A percentile compares a stretch with the other conserved stretches of the same genome.
These are phyloP conservation scores for Dusona sp. DNA, from an alignment of 2,888 invertebrate genomes.

Conservation along the genomic window DNA sequence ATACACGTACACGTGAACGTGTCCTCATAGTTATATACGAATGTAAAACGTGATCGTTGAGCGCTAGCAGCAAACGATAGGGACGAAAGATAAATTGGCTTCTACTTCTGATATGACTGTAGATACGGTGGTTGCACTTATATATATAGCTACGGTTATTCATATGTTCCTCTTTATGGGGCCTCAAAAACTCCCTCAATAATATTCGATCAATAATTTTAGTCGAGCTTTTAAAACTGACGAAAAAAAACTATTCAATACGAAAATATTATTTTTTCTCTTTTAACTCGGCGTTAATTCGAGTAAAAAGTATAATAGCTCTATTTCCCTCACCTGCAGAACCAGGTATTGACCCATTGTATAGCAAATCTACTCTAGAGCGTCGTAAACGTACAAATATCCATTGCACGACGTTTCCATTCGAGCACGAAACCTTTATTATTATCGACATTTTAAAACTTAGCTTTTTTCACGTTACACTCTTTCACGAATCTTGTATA, in stretches of 20 bases:
- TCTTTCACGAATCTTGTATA: neutral
- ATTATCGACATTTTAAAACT: neutral
- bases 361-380: neutral
- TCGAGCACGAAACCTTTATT: neutral
- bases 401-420: neutral
- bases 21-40: neutral
- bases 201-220: constrained; percentile 7
- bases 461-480: neutral
- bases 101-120: neutral
- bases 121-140: neutral
- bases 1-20: neutral
- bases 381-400: neutral
- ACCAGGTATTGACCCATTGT: constrained; percentile 3
- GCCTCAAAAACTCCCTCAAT: constrained; percentile 23
- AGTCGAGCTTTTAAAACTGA: neutral
- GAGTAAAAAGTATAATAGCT: neutral
- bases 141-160: neutral
- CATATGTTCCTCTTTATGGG: neutral
- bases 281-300: neutral
- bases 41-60: constrained; percentile 17
- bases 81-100: constrained; percentile 29
- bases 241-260: neutral
- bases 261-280: neutral
- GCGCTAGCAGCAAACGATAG: constrained; percentile 10
- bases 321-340: neutral